These are phyloP conservation scores for Phalera bucephala DNA, from an alignment of 2,888 invertebrate genomes.

Conservation along the genomic window DNA sequence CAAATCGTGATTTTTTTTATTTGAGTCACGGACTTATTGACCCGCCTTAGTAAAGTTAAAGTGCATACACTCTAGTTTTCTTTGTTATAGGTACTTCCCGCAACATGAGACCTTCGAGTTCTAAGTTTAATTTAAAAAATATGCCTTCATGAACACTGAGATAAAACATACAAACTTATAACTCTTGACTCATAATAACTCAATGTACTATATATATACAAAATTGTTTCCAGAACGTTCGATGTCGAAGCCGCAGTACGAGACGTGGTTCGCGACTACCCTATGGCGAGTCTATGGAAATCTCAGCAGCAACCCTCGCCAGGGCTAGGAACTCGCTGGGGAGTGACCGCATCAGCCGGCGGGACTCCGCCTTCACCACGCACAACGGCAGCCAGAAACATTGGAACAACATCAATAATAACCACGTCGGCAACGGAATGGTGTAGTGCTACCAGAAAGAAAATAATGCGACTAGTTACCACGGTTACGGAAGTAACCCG, in stretches of 20 bases:
- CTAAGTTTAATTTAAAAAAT: no score
- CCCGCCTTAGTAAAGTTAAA: no score
- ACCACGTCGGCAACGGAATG: slow-evolving; percentile 57
- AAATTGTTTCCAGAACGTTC: slow-evolving; percentile 54
- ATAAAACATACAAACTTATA: no score
- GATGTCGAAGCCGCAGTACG: slow-evolving; percentile 54
- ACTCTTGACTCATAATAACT: no score
- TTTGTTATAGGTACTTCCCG: no score
- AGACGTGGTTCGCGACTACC: slow-evolving; percentile 69
- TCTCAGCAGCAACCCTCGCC: slow-evolving; percentile 71
- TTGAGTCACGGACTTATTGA: no score
- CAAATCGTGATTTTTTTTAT: no score
- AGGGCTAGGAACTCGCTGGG: slow-evolving; percentile 60
- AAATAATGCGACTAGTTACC: neutral
- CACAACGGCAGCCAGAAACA: slow-evolving; percentile 66
- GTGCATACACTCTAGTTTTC: no score
- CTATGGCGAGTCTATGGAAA: slow-evolving; percentile 77
- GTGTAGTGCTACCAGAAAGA: slow-evolving; percentile 40
- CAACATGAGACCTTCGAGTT: no score
- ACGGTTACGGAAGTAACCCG: neutral
- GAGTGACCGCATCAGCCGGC: slow-evolving; percentile 49
- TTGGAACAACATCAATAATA: slow-evolving; percentile 66
- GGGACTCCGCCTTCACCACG: slow-evolving; percentile 51
- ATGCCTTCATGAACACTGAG: no score
- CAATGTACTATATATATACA: no score